phyloP scores from a whole-genome alignment of 2,888 invertebrate species.

The Anaspis maculata region DNA sequence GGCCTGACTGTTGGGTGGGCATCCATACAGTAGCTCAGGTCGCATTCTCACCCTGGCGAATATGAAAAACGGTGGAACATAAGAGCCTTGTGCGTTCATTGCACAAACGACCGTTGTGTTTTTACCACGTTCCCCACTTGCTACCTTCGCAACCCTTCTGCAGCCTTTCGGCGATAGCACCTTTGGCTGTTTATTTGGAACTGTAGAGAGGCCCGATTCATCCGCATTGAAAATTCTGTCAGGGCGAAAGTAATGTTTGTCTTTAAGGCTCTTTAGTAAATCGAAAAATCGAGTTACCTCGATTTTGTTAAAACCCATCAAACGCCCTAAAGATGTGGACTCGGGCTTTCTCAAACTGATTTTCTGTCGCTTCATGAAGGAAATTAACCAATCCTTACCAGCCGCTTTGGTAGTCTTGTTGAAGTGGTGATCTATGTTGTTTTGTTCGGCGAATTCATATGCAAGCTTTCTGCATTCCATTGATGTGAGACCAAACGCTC shows the following conservation, averaged over 20 bases:
- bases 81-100: conserved; percentile 31
- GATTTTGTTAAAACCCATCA: conserved; percentile 30
- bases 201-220: conserved; percentile 29
- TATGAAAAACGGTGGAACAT: conserved; percentile 34
- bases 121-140: conserved; percentile 27
- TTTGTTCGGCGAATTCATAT: conserved; percentile 2
- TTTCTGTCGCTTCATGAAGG: conserved; percentile 44
- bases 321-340: conserved; percentile 25
- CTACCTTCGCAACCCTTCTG: conserved; percentile 22
- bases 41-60: conserved; percentile 30
- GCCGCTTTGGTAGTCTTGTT: conserved; percentile 6
- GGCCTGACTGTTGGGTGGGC: conserved; percentile 5
- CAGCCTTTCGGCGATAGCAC: conserved; percentile 15
- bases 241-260: conserved; percentile 23
- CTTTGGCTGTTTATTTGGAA: conserved; percentile 21
- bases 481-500: conserved; percentile 8
- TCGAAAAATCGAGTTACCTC: conserved; percentile 18
- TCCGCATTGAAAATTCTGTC: conserved; percentile 24
- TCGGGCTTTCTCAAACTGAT: conserved; percentile 16
- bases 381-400: conserved; percentile 20
- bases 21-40: conserved; percentile 14
- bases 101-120: conserved; percentile 32
- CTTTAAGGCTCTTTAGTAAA: conserved; percentile 20
- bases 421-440: conserved; percentile 5
- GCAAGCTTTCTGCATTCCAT: conserved; percentile 21